Conservation (phyloP, 1,140 invertebrate species). For the Camponotus floridanus region DNA sequence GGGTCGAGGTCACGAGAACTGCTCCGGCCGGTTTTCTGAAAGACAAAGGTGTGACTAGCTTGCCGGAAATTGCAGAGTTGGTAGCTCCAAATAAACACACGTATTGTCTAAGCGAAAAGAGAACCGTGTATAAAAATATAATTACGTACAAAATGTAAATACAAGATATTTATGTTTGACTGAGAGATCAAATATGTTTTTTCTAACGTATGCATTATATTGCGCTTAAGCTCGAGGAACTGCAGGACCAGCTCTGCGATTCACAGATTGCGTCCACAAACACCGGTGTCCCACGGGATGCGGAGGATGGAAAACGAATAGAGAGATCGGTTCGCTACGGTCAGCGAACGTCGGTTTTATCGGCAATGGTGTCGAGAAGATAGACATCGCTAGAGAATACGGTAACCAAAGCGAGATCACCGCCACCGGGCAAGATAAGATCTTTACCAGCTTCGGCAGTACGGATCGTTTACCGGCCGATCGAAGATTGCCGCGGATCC, state of each 20-base stretch:
- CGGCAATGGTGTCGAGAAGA: conserved; percentile 74
- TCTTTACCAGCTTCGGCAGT: conserved; percentile 66
- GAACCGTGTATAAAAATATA: not conserved
- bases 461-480: conserved; percentile 74
- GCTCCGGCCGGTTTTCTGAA: conserved; percentile 46
- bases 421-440: conserved; percentile 68
- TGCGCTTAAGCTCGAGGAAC: not conserved
- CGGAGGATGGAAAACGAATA: conserved; percentile 55
- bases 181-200: not conserved
- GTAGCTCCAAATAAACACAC: not conserved
- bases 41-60: conserved; percentile 50
- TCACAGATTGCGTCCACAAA: not conserved
- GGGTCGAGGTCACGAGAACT: conserved; percentile 54
- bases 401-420: conserved; percentile 74
- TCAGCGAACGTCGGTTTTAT: conserved; percentile 69
- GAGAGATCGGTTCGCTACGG: conserved; percentile 65
- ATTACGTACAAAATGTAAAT: not conserved
- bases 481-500: conserved; percentile 68
- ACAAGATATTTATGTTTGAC: not conserved
- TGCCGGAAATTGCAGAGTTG: conserved; percentile 69
- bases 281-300: conserved; percentile 17
- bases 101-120: not conserved
- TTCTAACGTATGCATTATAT: not conserved
- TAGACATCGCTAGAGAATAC: conserved; percentile 73
- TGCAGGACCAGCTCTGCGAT: not conserved